Evolutionary conservation across 2,113 vertebrate species (phyloP).

Genomic region (Taxidea taxus): DNA sequence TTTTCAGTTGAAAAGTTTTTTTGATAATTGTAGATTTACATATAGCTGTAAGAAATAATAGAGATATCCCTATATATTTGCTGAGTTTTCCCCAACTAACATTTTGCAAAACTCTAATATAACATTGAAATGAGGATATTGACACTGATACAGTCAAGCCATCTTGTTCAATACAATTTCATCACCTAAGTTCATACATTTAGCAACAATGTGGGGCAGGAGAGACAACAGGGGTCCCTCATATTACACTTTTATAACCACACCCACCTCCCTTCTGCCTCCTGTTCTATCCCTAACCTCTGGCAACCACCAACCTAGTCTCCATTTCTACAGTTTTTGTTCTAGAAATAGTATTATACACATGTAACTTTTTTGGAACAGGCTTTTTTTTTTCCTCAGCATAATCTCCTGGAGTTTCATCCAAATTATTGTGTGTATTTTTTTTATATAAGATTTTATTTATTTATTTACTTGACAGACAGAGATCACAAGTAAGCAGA

Average conservation of each 20-base stretch:
- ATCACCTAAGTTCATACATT: neutral
- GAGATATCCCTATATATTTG: neutral
- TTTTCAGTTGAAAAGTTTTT: neutral
- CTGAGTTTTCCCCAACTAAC: neutral
- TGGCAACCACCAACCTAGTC: neutral
- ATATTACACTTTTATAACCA: neutral
- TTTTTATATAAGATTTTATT: too few relatives aligned
- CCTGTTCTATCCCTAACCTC: neutral
- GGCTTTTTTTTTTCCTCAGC: neutral
- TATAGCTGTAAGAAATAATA: neutral
- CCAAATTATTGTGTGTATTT: neutral
- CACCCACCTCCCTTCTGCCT: neutral
- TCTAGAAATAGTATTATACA: neutral
- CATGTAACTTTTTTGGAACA: neutral
- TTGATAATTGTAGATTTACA: neutral
- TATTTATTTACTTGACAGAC: too few relatives aligned
- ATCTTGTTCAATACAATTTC: neutral
- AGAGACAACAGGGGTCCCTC: neutral
- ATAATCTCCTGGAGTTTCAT: neutral
- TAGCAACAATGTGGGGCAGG: neutral
- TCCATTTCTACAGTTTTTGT: neutral
- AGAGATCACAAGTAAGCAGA: too few relatives aligned
- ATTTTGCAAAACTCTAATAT: neutral
- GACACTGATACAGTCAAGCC: neutral
- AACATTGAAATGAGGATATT: neutral